Evolutionary conservation across 2,888 invertebrate species (phyloP).

Genomic region (Stegophylla sp.): DNA sequence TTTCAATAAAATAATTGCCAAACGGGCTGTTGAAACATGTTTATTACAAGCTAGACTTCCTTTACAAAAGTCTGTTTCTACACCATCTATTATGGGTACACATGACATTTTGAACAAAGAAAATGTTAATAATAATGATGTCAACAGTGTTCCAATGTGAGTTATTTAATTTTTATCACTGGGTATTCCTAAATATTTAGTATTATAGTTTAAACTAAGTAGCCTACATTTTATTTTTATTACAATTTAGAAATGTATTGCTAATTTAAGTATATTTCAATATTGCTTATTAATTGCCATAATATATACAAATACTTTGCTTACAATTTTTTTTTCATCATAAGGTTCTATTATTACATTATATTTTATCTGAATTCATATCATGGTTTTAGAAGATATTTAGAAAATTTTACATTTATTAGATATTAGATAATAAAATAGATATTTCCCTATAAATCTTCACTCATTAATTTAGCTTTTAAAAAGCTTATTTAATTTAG

Average conservation of each 20-base stretch:
- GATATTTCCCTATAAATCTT: too few relatives aligned
- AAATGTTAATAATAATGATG: constrained; percentile 47
- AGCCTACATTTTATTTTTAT: constrained; percentile 58
- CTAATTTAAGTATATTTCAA: background rate
- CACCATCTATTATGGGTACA: constrained; percentile 83
- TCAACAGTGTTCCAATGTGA: constrained; percentile 54
- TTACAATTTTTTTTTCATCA: background rate
- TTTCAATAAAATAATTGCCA: constrained; percentile 75
- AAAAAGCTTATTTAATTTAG: too few relatives aligned
- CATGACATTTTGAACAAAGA: constrained; percentile 66
- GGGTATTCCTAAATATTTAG: background rate
- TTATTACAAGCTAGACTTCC: constrained; percentile 74
- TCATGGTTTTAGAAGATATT: background rate
- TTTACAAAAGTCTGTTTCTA: constrained; percentile 87
- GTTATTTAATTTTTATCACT: background rate
- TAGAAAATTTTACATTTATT: too few relatives aligned
- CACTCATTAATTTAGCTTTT: too few relatives aligned
- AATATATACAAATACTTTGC: background rate
- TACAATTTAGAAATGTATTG: background rate
- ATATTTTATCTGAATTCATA: background rate
- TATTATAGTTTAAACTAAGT: background rate
- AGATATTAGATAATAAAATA: too few relatives aligned
- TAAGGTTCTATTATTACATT: background rate
- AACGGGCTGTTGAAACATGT: constrained; percentile 69
- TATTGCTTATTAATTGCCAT: background rate